Percentiles rank a stretch among this genome's conserved stretches.
phyloP scores from a whole-genome alignment of 1,140 invertebrate species.

The Caenorhabditis remanei region DNA sequence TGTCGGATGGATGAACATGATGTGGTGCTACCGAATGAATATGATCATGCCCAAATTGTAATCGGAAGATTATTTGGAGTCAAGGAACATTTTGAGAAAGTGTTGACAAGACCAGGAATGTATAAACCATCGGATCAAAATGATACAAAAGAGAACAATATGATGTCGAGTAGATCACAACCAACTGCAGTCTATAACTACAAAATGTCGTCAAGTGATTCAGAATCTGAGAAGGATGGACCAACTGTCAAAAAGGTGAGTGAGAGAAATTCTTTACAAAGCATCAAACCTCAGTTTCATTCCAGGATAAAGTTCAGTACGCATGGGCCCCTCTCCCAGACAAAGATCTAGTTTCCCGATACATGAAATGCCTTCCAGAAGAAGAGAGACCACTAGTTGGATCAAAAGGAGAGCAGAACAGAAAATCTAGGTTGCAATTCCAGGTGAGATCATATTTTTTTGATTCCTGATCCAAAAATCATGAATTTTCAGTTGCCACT shows the following conservation, averaged over 20 bases:
- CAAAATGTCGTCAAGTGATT: conserved; percentile 41
- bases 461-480: conserved; percentile 38
- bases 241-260: background rate
- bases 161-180: conserved; percentile 28
- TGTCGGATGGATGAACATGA: conserved; percentile 67
- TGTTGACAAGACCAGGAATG: conserved; percentile 33
- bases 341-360: conserved; percentile 80
- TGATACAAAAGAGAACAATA: background rate
- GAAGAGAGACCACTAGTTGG: conserved; percentile 85
- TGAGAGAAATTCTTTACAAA: background rate
- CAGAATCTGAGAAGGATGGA: conserved; percentile 13
- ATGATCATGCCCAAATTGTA: conserved; percentile 62
- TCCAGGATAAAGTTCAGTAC: conserved; percentile 47
- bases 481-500: conserved; percentile 53
- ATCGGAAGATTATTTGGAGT: conserved; percentile 64
- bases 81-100: conserved; percentile 59
- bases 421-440: conserved; percentile 85
- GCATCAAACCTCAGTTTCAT: background rate
- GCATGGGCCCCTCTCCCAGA: conserved; percentile 63
- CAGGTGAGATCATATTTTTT: conserved; percentile 84
- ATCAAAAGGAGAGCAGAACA: conserved; percentile 83
- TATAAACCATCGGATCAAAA: conserved; percentile 30
- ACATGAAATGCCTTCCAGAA: conserved; percentile 84
- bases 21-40: conserved; percentile 58
- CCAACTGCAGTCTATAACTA: conserved; percentile 57